A percentile compares a stretch with the other conserved stretches of the same genome.
These are phyloP conservation scores for Magallana angulata DNA, from an alignment of 1,140 invertebrate species.

Conservation along the genomic window DNA sequence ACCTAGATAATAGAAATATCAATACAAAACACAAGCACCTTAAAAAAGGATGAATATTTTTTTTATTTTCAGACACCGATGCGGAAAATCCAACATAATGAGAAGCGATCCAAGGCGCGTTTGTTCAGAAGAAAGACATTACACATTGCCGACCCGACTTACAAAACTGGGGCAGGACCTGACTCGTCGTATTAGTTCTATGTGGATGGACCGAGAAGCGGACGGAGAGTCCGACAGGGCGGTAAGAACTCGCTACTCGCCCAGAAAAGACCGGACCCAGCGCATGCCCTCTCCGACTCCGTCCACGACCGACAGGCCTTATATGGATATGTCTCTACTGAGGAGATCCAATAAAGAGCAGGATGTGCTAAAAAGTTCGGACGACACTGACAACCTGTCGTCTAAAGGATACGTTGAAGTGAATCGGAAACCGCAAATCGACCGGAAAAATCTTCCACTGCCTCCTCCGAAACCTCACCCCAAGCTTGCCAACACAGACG, in stretches of 20 bases:
- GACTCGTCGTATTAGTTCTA: not conserved
- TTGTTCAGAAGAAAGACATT: not conserved
- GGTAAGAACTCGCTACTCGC: not conserved
- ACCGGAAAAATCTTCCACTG: not conserved
- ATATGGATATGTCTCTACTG: not conserved
- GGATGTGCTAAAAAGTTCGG: not conserved
- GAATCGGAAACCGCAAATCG: not conserved
- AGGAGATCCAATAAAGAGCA: not conserved
- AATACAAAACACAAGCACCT: too few species aligned
- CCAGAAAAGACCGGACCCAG: not conserved
- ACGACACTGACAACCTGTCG: not conserved
- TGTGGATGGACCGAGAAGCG: not conserved
- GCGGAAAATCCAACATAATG: not conserved
- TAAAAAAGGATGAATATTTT: too few species aligned
- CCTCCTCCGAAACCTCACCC: not conserved
- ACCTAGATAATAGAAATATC: too few species aligned
- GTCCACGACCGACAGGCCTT: not conserved
- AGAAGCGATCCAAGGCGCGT: not conserved
- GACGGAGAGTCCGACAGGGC: not conserved
- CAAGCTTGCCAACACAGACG: not conserved
- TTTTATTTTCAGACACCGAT: not conserved
- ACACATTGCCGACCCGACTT: not conserved
- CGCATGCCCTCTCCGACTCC: constrained; percentile 9
- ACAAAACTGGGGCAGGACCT: constrained; percentile 4
- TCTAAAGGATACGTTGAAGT: not conserved